These are phyloP conservation scores for Phyllostomus hastatus DNA, from an alignment of 2,113 vertebrate genomes.

Conservation along the genomic window DNA sequence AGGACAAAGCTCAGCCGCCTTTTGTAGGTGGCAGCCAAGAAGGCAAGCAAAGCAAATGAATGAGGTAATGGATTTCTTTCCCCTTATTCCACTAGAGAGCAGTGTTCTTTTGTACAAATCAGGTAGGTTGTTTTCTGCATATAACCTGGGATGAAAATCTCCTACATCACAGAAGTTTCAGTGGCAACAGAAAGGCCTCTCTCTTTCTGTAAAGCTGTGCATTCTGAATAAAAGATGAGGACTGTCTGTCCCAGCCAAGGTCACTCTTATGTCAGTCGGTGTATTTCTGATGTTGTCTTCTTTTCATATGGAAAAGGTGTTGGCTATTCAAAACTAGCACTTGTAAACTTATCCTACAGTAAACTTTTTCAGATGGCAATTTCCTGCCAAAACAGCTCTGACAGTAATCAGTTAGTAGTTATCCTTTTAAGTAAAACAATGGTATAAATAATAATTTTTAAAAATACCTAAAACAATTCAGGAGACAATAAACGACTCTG, in stretches of 20 bases:
- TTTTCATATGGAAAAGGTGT: background rate
- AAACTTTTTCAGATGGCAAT: background rate
- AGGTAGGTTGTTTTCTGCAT: constrained; percentile 72
- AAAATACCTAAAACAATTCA: background rate
- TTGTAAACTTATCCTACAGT: background rate
- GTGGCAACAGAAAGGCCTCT: background rate
- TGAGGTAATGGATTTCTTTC: constrained; percentile 77
- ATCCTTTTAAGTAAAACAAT: background rate
- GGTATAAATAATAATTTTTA: background rate
- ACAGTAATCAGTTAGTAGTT: background rate
- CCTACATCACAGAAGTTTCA: constrained; percentile 21
- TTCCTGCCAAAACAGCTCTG: background rate
- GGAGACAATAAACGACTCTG: background rate
- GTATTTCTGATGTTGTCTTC: background rate
- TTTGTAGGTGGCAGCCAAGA: constrained; percentile 63
- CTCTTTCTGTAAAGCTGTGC: background rate
- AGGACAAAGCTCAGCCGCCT: constrained; percentile 67
- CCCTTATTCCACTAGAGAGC: constrained; percentile 87
- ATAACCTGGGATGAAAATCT: constrained; percentile 55
- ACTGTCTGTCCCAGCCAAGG: background rate
- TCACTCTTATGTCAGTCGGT: background rate
- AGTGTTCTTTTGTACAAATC: constrained; percentile 87
- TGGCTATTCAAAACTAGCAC: background rate
- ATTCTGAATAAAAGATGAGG: background rate
- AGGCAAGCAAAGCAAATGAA: constrained; percentile 55